Conservation (phyloP, 1,140 invertebrate species). For the Drosophila orosa region DNA sequence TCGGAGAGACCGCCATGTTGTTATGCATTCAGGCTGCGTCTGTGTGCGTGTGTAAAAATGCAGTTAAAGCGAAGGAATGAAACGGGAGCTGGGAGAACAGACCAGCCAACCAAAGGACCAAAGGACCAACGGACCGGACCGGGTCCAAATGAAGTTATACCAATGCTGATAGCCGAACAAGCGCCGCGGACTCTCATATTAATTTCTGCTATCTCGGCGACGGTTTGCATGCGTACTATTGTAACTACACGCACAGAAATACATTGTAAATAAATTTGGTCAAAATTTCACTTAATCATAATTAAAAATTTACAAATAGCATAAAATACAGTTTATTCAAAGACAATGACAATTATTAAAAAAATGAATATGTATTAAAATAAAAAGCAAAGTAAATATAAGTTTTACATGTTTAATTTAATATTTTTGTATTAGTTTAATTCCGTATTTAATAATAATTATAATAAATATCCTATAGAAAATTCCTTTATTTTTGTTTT, state of each 20-base stretch:
- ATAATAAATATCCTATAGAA: no score
- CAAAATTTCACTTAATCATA: no score
- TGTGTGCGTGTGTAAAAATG: conserved; percentile 50
- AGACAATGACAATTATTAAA: no score
- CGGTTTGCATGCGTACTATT: conserved; percentile 64
- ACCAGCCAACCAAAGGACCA: conserved; percentile 27
- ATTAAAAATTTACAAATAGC: no score
- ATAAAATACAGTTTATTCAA: no score
- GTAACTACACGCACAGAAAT: background rate
- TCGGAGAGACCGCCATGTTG: conserved; percentile 73
- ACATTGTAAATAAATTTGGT: background rate
- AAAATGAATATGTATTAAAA: no score
- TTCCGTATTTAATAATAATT: no score
- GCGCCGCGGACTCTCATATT: conserved; percentile 58
- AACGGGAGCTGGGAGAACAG: conserved; percentile 25
- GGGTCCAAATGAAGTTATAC: conserved; percentile 74
- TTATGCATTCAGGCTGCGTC: conserved; percentile 48
- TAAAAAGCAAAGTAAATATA: no score
- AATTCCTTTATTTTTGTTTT: no score
- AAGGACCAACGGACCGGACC: background rate
- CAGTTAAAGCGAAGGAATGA: conserved; percentile 61
- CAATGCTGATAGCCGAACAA: conserved; percentile 68
- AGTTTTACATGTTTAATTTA: no score
- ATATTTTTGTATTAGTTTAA: no score
- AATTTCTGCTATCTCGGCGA: conserved; percentile 73